A percentile compares a stretch with the other conserved stretches of the same genome.
Conservation (phyloP, 1,140 invertebrate species). For the Diabrotica undecimpunctata region DNA sequence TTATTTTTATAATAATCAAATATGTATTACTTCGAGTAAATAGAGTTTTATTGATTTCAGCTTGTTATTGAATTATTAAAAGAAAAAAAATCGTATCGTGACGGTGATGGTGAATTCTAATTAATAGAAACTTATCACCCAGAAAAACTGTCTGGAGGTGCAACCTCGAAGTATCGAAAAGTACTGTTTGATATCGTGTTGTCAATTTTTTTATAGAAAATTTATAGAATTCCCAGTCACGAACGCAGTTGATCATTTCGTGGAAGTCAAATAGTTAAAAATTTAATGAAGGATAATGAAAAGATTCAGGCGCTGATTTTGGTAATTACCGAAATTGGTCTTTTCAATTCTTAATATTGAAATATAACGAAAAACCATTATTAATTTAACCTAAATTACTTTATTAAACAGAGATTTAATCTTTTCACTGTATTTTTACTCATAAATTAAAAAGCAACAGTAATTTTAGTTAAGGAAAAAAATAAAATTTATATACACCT, state of each 20-base stretch:
- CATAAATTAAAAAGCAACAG: too few species aligned
- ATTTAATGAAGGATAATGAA: background rate
- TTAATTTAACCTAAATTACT: too few species aligned
- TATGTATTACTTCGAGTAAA: too few species aligned
- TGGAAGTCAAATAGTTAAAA: background rate
- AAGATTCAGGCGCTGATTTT: background rate
- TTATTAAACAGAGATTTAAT: too few species aligned
- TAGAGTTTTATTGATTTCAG: too few species aligned
- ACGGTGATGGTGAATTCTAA: slow-evolving; percentile 21
- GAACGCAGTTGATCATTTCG: background rate
- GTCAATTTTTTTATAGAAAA: background rate
- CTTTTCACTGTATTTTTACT: too few species aligned
- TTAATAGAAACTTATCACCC: slow-evolving; percentile 16
- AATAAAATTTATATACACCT: too few species aligned
- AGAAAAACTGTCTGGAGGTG: background rate
- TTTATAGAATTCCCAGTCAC: background rate
- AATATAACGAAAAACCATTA: too few species aligned
- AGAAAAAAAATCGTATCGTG: slow-evolving; percentile 20
- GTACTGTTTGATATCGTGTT: background rate
- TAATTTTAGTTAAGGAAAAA: too few species aligned
- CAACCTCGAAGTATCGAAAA: background rate
- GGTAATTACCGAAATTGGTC: background rate
- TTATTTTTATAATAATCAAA: too few species aligned
- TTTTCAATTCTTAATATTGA: too few species aligned
- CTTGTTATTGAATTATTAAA: background rate